A percentile compares a stretch with the other conserved stretches of the same genome.
Conservation (phyloP, 2,888 invertebrate genomes). For the Lacanobia wlatinum region DNA sequence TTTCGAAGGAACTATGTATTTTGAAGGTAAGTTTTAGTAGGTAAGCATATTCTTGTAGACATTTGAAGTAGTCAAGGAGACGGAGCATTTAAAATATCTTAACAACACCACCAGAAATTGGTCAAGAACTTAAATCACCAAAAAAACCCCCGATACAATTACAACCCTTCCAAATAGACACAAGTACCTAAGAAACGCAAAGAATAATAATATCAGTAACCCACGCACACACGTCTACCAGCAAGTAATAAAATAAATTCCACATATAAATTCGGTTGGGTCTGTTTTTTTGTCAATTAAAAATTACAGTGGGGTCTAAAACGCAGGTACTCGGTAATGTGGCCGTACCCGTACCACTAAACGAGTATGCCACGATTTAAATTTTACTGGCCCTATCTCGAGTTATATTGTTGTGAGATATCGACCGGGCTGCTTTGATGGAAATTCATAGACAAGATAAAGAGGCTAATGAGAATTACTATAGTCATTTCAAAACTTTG, state of each 20-base stretch:
- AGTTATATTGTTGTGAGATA: constrained; percentile 55
- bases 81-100: constrained; percentile 21
- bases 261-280: constrained; percentile 85
- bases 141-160: constrained; percentile 48
- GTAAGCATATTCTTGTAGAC: background rate
- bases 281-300: constrained; percentile 90
- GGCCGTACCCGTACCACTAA: constrained; percentile 46
- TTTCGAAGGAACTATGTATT: background rate
- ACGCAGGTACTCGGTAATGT: constrained; percentile 82
- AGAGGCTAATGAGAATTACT: background rate
- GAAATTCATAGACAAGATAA: constrained; percentile 16
- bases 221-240: constrained; percentile 76
- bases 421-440: constrained; percentile 40
- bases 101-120: background rate
- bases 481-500: background rate
- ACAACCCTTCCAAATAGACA: constrained; percentile 60
- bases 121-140: constrained; percentile 2
- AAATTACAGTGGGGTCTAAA: constrained; percentile 83
- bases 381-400: constrained; percentile 59
- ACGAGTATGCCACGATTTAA: constrained; percentile 58
- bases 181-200: constrained; percentile 65
- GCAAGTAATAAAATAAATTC: constrained; percentile 88
- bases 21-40: background rate
- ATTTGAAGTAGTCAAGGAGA: background rate
- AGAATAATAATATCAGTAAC: constrained; percentile 77